Base-by-base conservation (phyloP, 2,797 vertebrate species). In the Acanthopagrus latus region DNA sequence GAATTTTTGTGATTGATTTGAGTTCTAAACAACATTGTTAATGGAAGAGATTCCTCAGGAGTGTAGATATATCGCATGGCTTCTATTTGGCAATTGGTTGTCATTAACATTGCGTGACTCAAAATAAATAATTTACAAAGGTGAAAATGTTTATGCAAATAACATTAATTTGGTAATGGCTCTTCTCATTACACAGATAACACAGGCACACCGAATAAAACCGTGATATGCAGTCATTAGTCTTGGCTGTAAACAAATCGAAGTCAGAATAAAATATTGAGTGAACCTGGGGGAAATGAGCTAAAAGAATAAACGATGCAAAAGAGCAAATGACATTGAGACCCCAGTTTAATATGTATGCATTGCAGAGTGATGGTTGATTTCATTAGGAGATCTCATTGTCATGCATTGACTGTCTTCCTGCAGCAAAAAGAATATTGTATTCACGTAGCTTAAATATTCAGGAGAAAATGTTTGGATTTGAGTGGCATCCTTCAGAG, bases 341-440 rank as follows among this genome's bases (percentile, higher is more conserved):
- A 96, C 94, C 95, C 92, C 93, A 88, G 91, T 96, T 96, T 96
- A 96, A 96, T 97, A 96, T 96, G 95, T 95, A 96, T 96, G 95
- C 95, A 95, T 96, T 97, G 95, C 94, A 96, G 95, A 95, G 95
- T 96, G 96, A 97, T 96, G 94, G 95, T 95, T 97, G 96, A 97
- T 97, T 97, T 97, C 96, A 97, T 97, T 97, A 97, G 96, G 92
- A 91, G 88, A 92, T 95, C 96, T 98, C 96, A 97, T 97, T 98
- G 96, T 97, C 96, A 97, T 98, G 96, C 97, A 96, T 93, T 87
- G 95, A 92, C 93, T 96, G 96, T 96, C 95, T 95, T 96, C 95
- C 96, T 96, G 96, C 96, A 97, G 96, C 93, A 96, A 95, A 96
- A 96, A 95, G 94, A 96, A 96, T 96, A 95, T 96, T 95, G 94